Conservation (phyloP, 2,888 invertebrate genomes). For the Argyra leucocephala region DNA sequence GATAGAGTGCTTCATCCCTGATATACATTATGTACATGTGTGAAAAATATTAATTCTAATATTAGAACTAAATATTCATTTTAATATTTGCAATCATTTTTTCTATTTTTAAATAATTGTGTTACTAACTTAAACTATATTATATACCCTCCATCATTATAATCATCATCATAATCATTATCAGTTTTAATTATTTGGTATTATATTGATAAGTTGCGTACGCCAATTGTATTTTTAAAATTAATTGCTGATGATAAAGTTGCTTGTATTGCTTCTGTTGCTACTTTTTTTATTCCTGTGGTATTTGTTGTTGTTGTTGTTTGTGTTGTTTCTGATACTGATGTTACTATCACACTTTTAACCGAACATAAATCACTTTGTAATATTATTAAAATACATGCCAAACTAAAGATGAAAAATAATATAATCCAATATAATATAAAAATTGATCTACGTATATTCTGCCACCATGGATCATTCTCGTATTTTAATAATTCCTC, state of each 20-base stretch:
- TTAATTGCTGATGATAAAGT: not conserved
- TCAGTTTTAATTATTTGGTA: too few species aligned
- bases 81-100: too few species aligned
- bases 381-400: conserved; percentile 40
- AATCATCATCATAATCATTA: too few species aligned
- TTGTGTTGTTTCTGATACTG: conserved; percentile 15
- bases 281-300: not conserved
- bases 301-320: conserved; percentile 12
- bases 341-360: conserved; percentile 20
- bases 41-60: too few species aligned
- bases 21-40: too few species aligned
- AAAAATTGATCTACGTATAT: conserved; percentile 43
- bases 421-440: conserved; percentile 47
- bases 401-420: conserved; percentile 44
- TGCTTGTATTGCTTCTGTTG: not conserved
- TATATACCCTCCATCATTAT: too few species aligned
- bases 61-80: too few species aligned
- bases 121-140: too few species aligned
- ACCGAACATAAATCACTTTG: conserved; percentile 23
- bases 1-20: too few species aligned
- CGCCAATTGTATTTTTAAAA: not conserved
- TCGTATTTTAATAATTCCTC: conserved; percentile 46
- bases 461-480: conserved; percentile 47
- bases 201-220: not conserved
- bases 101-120: too few species aligned